These are phyloP conservation scores for Cancer borealis DNA, from an alignment of 2,888 invertebrate species.

Conservation along the genomic window DNA sequence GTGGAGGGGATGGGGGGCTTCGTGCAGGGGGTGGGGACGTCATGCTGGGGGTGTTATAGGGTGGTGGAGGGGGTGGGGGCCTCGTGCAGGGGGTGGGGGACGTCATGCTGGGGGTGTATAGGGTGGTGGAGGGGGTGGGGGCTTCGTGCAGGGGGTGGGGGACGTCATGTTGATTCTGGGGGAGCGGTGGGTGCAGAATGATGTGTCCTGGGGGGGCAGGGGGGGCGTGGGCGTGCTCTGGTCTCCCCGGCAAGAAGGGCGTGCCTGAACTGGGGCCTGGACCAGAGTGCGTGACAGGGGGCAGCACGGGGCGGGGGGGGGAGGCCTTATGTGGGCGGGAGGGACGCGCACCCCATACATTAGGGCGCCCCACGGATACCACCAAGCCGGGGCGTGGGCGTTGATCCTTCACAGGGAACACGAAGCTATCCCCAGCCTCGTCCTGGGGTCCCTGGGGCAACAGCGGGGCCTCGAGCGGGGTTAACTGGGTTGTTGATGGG, in stretches of 20 bases:
- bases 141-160: background rate
- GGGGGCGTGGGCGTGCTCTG: background rate
- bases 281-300: constrained; percentile 56
- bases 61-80: background rate
- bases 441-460: background rate
- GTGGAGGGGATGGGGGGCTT: background rate
- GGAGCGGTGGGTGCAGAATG: background rate
- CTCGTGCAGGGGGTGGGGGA: background rate
- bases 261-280: constrained; percentile 71
- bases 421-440: background rate
- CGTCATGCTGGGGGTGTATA: background rate
- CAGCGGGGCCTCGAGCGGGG: constrained; percentile 42
- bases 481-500: background rate
- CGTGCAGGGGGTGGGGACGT: background rate
- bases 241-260: constrained; percentile 68
- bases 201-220: background rate
- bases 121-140: background rate
- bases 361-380: constrained; percentile 55
- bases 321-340: background rate
- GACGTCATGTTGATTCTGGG: background rate
- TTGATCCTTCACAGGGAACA: constrained; percentile 25
- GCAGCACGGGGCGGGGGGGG: constrained; percentile 50
- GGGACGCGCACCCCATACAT: constrained; percentile 51
- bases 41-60: background rate
- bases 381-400: constrained; percentile 53